Evolutionary conservation across 2,113 vertebrate species (phyloP), one percentile per base, ranked within the genome.

Genomic region (Perca flavescens): DNA sequence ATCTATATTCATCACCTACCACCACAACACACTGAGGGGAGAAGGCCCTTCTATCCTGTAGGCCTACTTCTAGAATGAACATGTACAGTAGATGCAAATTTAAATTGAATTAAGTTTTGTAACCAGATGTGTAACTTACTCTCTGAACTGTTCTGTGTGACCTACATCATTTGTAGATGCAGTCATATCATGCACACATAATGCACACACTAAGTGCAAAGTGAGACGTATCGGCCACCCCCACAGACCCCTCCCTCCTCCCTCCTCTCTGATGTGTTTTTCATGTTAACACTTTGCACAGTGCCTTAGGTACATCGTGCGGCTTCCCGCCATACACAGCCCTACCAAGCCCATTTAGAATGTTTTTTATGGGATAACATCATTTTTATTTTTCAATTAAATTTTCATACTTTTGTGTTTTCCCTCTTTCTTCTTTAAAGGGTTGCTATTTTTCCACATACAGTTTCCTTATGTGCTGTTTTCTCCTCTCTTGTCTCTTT

Each of bases 211-310:
- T 89, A 89, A 92, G 92, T 88, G 87, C 65, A 86, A 87, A 89
- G 88, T 75, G 80, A 80, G 85, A 82, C 82, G 72, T 90, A 89
- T 86, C 36, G 49, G 80, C 79, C 83, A 22, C 80, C 62, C 86
- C 54, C 75, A 79, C 81, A 75, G 52, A 46, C 49, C 82, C 54
- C 72, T 34, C 52, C 74, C 74, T 43, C 58, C 46, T 40, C 53
- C 43, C 19, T 80, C 86, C 46, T 43, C 90, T 84, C 94, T 96
- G 95, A 95, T 96, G 95, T 95, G 94, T 92, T 96, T 96, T 95
- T 89, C 94, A 91, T 96, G 95, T 96, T 95, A 95, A 94, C 94
- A 93, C 94, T 95, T 95, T 89, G 85, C 90, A 91, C 90, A 91
- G 71, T 90, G 94, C 93, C 95, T 93, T 82, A 94, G 94, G 94